phyloP scores from a whole-genome alignment of 2,888 invertebrate species.

The Dasypogon diadema region DNA sequence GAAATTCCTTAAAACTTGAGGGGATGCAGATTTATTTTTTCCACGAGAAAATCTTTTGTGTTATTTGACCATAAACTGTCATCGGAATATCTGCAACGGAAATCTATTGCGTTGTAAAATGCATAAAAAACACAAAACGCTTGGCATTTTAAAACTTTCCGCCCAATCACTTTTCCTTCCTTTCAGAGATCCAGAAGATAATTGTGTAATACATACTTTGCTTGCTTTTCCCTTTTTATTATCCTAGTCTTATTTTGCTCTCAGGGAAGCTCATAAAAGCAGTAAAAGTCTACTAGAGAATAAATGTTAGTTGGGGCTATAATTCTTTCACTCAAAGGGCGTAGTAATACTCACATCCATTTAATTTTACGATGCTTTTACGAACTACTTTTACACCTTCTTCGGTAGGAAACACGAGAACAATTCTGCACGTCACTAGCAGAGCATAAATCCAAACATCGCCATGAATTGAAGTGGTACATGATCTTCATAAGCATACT shows the following conservation, averaged over 20 bases:
- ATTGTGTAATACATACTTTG: no score
- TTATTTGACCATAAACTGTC: no score
- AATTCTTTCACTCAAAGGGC: slow-evolving; percentile 38
- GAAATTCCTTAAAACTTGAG: no score
- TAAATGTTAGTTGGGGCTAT: slow-evolving; percentile 26
- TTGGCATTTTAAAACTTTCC: no score
- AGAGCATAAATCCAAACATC: slow-evolving; percentile 29
- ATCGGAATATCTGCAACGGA: no score
- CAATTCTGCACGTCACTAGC: slow-evolving; percentile 15
- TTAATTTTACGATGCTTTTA: slow-evolving; percentile 49
- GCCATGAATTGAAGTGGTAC: slow-evolving; percentile 45
- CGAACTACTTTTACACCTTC: slow-evolving; percentile 49
- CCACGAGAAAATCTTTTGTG: no score
- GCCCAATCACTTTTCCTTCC: no score
- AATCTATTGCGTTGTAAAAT: no score
- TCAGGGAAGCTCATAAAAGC: slow-evolving; percentile 30
- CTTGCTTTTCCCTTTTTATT: no score
- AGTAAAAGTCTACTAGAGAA: slow-evolving; percentile 35
- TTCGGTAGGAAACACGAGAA: slow-evolving; percentile 37
- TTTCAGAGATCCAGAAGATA: no score
- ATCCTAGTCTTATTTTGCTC: neutral
- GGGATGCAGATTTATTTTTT: no score
- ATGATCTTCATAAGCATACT: slow-evolving; percentile 37
- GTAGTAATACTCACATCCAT: slow-evolving; percentile 45
- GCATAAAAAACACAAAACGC: no score